phyloP scores from a whole-genome alignment of 2,113 vertebrate genomes.

The Pungitius pungitius region DNA sequence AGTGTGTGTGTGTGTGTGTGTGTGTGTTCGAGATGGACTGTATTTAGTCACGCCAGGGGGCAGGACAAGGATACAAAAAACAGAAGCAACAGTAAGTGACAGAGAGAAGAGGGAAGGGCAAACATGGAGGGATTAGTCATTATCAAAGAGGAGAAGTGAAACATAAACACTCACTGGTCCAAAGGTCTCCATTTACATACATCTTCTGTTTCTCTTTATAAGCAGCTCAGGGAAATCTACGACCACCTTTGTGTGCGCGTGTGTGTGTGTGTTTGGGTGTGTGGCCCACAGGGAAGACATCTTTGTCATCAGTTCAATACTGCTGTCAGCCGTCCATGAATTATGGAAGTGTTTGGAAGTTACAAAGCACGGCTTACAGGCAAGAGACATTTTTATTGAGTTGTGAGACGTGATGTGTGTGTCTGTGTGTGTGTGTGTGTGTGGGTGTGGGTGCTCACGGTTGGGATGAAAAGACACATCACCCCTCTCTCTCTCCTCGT shows the following conservation, averaged over 20 bases:
- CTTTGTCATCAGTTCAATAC: conserved; percentile 74
- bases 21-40: conserved; percentile 39
- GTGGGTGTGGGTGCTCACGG: neutral
- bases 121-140: conserved; percentile 57
- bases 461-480: conserved; percentile 56
- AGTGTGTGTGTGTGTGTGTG: conserved; percentile 1
- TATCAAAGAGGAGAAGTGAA: conserved; percentile 40
- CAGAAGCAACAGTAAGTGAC: conserved; percentile 67
- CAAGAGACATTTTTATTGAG: conserved; percentile 72
- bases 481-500: conserved; percentile 9
- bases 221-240: conserved; percentile 21
- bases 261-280: conserved; percentile 43
- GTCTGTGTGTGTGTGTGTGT: conserved; percentile 11
- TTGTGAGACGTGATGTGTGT: conserved; percentile 57
- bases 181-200: conserved; percentile 23
- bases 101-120: conserved; percentile 49
- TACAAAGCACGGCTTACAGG: conserved; percentile 69
- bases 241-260: conserved; percentile 11
- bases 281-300: conserved; percentile 64
- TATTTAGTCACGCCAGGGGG: conserved; percentile 71
- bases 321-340: conserved; percentile 71
- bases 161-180: conserved; percentile 11
- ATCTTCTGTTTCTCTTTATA: conserved; percentile 18
- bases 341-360: conserved; percentile 74
- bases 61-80: conserved; percentile 71